Conservation (phyloP, 2,888 invertebrate species). For the Eugnorisma glareosa region DNA sequence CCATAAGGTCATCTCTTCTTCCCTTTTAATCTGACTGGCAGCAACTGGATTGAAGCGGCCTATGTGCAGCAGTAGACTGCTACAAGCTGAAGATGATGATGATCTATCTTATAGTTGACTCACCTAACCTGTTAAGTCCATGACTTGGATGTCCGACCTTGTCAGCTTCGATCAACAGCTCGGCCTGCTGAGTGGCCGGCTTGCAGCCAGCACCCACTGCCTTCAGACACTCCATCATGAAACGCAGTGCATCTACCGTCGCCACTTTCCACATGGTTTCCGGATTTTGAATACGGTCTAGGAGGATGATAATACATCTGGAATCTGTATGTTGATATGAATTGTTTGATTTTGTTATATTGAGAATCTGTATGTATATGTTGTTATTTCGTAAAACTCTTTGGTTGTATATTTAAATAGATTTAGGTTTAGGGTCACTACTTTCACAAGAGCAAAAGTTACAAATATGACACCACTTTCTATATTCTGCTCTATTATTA, state of each 20-base stretch:
- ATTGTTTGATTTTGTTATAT: too few species aligned
- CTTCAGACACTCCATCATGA: slow-evolving; percentile 91
- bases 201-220: slow-evolving; percentile 90
- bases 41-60: not conserved
- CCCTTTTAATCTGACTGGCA: not conserved
- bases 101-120: slow-evolving; percentile 43
- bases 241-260: slow-evolving; percentile 90
- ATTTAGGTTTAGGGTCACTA: not conserved
- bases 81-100: not conserved
- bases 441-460: not conserved
- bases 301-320: slow-evolving; percentile 1
- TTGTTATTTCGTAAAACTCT: not conserved
- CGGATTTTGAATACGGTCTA: not conserved
- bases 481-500: not conserved
- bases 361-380: too few species aligned
- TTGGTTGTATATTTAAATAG: not conserved
- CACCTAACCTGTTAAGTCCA: slow-evolving; percentile 95
- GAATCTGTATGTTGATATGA: too few species aligned
- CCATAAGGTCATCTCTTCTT: not conserved
- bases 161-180: slow-evolving; percentile 94
- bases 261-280: slow-evolving; percentile 83
- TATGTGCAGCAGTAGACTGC: not conserved
- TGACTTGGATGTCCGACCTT: slow-evolving; percentile 96
- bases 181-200: slow-evolving; percentile 92
- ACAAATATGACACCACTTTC: not conserved